Base-by-base conservation (phyloP, 2,113 vertebrate genomes). In the Limanda limanda region DNA sequence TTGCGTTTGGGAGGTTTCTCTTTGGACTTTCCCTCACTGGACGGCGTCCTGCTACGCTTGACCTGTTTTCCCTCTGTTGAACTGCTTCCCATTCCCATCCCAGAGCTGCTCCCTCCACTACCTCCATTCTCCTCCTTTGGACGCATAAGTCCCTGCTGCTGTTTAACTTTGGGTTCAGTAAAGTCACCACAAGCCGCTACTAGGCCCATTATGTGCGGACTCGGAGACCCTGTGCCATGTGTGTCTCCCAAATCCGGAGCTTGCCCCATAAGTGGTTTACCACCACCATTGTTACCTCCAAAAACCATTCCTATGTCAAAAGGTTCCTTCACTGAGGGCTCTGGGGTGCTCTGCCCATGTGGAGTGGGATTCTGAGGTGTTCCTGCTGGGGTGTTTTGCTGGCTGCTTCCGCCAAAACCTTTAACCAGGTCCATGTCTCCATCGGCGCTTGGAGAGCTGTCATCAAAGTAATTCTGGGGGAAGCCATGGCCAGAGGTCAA, bases 1-100 rank as follows among this genome's bases (percentile, higher is more conserved):
- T 99, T 99, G 55, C 97, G 86, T 86, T 99, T 99, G 1, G 96
- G 95, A 27, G 96, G 96, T 57, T 99, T 99, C 72, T 99, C 98
- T 94, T 99, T 99, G 71, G 95, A 97, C 79, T 98, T 99, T 3
- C 97, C 96, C 79, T 99, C 98, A 4, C 96, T 99, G 73, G 98
- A 99, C 0, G 97, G 97, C 0, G 97, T 99, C 65, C 98, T 94
- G 87, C 97, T 99, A 70, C 97, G 96, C 84, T 99, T 99, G 55
- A 96, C 94, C 14, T 96, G 95, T 86, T 98, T 99, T 23, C 94
- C 94, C 1, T 98, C 97, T 8, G 94, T 74, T 37, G 94, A 95
- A 0, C 94, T 78, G 24, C 94, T 93, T 1, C 95, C 84, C 71
- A 94, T 91, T 78, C 87, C 93, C 40, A 93, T 74, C 1, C 93